Percentiles rank a stretch among this genome's conserved stretches.
Evolutionary conservation across 2,113 vertebrate genomes (phyloP).

Genomic region (Chinchilla lanigera): DNA sequence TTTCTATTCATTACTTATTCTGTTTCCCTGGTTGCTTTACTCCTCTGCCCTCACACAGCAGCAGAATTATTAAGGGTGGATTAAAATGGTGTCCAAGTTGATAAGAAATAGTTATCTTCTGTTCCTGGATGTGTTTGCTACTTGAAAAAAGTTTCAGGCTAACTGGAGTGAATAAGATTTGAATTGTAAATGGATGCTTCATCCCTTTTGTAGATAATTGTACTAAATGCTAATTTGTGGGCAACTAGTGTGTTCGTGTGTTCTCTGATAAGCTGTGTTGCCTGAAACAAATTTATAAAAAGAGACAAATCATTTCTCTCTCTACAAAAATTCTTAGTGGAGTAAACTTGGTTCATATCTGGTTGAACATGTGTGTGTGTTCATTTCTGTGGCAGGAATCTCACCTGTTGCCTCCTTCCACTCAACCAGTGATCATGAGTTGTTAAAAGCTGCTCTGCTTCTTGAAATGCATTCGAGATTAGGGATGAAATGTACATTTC

Average conservation of each 20-base stretch:
- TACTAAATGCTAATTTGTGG: conserved; percentile 79
- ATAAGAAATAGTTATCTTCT: conserved; percentile 66
- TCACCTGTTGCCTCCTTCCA: neutral
- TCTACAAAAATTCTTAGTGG: neutral
- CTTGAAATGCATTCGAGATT: conserved; percentile 28
- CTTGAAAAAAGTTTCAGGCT: conserved; percentile 75
- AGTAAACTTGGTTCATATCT: neutral
- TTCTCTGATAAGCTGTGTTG: conserved; percentile 74
- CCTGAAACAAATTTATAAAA: conserved; percentile 76
- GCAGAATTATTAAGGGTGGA: conserved; percentile 53
- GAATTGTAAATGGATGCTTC: conserved; percentile 75
- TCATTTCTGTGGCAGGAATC: neutral
- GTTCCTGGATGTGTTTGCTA: conserved; percentile 57
- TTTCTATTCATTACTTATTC: conserved; percentile 66
- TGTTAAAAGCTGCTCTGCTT: neutral
- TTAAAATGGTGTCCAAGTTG: conserved; percentile 60
- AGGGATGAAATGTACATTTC: neutral
- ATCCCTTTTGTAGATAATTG: conserved; percentile 76
- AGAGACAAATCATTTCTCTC: conserved; percentile 31
- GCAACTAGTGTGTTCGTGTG: conserved; percentile 69
- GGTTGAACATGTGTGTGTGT: neutral
- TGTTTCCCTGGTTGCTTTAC: neutral
- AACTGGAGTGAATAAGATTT: conserved; percentile 75
- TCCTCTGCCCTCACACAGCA: neutral
- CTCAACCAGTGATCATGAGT: neutral